phyloP scores from a whole-genome alignment of 2,113 vertebrate species.

The Speoplatyrhinus poulsoni region DNA sequence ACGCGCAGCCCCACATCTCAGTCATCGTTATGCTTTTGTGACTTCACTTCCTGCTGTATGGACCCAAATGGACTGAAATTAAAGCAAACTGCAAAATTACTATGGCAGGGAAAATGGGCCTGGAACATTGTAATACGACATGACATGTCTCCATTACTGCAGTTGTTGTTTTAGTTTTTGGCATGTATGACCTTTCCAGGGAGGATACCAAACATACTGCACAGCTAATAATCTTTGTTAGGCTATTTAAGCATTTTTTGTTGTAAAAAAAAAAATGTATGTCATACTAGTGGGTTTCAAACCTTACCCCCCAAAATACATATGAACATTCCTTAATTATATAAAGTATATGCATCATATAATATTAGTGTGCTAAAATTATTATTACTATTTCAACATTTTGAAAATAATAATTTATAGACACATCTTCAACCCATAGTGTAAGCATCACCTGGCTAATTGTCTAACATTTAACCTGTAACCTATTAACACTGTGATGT shows the following conservation, averaged over 20 bases:
- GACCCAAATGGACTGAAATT: conserved; percentile 24
- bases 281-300: neutral
- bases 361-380: neutral
- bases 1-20: conserved; percentile 31
- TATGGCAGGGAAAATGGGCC: conserved; percentile 16
- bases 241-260: neutral
- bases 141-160: conserved; percentile 1
- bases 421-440: conserved; percentile 1
- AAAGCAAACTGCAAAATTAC: conserved; percentile 18
- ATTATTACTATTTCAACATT: neutral
- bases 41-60: conserved; percentile 22
- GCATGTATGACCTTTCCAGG: conserved; percentile 7
- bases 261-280: neutral
- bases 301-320: too few relatives aligned
- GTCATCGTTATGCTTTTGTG: conserved; percentile 15
- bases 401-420: neutral
- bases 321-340: too few relatives aligned
- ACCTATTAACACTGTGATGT: neutral
- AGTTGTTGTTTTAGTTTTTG: conserved; percentile 20
- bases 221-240: neutral
- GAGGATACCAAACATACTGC: neutral
- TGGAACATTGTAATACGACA: conserved; percentile 10
- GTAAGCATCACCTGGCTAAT: neutral
- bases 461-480: neutral
- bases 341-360: too few relatives aligned